These are phyloP conservation scores for Trachymyrmex cornetzi DNA, from an alignment of 1,140 invertebrate genomes.

Conservation along the genomic window DNA sequence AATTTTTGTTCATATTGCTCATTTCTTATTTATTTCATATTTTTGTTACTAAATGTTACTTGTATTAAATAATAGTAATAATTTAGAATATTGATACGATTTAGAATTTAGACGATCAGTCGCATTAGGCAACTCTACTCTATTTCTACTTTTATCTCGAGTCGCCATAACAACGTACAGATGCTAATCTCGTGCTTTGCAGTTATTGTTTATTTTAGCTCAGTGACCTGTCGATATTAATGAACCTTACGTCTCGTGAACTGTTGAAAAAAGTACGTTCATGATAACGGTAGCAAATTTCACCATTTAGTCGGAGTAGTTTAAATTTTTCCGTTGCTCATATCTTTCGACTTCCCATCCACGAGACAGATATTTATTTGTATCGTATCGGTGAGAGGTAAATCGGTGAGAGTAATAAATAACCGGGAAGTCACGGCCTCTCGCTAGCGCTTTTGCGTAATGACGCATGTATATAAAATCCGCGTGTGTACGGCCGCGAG, in stretches of 20 bases:
- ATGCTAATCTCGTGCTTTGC: neutral
- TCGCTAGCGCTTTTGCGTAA: constrained; percentile 21
- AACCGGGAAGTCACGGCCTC: neutral
- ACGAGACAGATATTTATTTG: neutral
- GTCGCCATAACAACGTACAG: neutral
- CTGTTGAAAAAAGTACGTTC: constrained; percentile 42
- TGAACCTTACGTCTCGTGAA: constrained; percentile 33
- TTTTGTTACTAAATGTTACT: too few relatives aligned
- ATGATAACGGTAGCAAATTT: constrained; percentile 39
- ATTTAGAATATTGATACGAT: too few relatives aligned
- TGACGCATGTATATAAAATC: neutral
- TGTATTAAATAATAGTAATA: too few relatives aligned
- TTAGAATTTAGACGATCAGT: too few relatives aligned
- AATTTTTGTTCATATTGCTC: too few relatives aligned
- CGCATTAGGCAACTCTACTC: too few relatives aligned
- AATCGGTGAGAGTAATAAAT: neutral
- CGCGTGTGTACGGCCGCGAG: neutral
- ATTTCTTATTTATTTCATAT: too few relatives aligned
- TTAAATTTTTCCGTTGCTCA: neutral
- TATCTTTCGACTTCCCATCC: neutral
- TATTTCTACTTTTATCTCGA: neutral
- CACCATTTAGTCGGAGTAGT: constrained; percentile 41
- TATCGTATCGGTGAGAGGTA: neutral
- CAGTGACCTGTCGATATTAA: neutral
- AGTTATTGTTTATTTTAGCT: neutral